These are phyloP conservation scores for Drosophila pachea DNA, from an alignment of 1,140 invertebrate genomes.

Conservation along the genomic window DNA sequence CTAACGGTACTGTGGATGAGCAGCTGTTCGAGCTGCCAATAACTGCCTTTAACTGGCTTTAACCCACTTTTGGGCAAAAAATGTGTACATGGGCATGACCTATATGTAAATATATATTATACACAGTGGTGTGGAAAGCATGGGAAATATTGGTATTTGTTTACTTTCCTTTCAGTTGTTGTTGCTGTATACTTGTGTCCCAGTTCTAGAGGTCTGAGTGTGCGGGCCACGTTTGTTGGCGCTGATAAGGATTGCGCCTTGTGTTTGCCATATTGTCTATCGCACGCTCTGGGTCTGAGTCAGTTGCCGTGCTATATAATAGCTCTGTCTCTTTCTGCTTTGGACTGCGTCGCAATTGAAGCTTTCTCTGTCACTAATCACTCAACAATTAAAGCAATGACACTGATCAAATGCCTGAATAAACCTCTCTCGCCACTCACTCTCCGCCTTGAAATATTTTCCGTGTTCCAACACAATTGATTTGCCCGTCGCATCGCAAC, in stretches of 20 bases:
- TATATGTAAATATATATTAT: conserved; percentile 3
- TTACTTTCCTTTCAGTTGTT: conserved; percentile 41
- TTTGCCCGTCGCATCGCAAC: conserved; percentile 6
- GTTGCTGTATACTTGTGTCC: conserved; percentile 26
- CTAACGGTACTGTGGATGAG: not conserved
- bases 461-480: conserved; percentile 35
- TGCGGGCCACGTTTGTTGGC: not conserved
- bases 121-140: conserved; percentile 25
- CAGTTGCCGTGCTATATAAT: conserved; percentile 4
- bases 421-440: not conserved
- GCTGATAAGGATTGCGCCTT: conserved; percentile 26
- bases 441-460: conserved; percentile 22
- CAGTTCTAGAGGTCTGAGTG: conserved; percentile 15
- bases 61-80: conserved; percentile 55
- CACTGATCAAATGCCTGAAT: conserved; percentile 19
- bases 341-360: conserved; percentile 23
- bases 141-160: conserved; percentile 40
- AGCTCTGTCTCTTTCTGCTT: conserved; percentile 3
- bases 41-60: conserved; percentile 34
- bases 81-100: conserved; percentile 5
- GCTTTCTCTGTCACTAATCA: conserved; percentile 22
- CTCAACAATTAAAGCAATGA: conserved; percentile 11
- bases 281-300: conserved; percentile 19
- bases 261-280: conserved; percentile 1
- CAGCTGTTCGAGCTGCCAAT: conserved; percentile 17